Evolutionary conservation across 2,113 vertebrate genomes (phyloP).

Genomic region (Pteruthius melanotis): DNA sequence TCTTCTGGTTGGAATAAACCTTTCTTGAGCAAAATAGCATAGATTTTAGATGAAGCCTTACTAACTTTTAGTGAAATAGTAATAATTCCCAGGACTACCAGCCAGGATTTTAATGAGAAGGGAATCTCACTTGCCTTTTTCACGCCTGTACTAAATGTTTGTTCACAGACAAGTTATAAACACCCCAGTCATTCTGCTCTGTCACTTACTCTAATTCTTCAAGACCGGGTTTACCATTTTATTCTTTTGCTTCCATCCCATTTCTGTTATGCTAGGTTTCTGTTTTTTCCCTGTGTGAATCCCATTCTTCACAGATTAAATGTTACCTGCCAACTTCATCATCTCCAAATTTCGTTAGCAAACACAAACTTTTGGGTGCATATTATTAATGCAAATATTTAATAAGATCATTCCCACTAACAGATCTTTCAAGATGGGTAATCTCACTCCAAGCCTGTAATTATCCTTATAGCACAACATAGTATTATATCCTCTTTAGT

Average conservation of each 20-base stretch:
- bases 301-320: not conserved
- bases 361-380: not conserved
- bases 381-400: constrained; percentile 46
- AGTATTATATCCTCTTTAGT: constrained; percentile 29
- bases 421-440: constrained; percentile 20
- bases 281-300: not conserved
- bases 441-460: constrained; percentile 35
- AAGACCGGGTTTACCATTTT: not conserved
- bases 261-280: not conserved
- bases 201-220: not conserved
- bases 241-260: not conserved
- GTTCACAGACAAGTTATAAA: not conserved
- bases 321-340: not conserved
- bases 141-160: not conserved
- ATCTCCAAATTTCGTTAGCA: constrained; percentile 27
- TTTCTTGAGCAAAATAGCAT: not conserved
- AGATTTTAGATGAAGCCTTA: not conserved
- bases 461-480: constrained; percentile 22
- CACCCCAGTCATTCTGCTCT: not conserved
- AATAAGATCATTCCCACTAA: not conserved
- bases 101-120: not conserved
- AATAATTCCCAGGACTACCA: not conserved
- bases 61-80: not conserved
- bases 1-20: not conserved
- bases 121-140: not conserved